Percentiles rank a stretch among this genome's conserved stretches.
phyloP scores from a whole-genome alignment of 2,797 vertebrate species.

The Poecilia picta region DNA sequence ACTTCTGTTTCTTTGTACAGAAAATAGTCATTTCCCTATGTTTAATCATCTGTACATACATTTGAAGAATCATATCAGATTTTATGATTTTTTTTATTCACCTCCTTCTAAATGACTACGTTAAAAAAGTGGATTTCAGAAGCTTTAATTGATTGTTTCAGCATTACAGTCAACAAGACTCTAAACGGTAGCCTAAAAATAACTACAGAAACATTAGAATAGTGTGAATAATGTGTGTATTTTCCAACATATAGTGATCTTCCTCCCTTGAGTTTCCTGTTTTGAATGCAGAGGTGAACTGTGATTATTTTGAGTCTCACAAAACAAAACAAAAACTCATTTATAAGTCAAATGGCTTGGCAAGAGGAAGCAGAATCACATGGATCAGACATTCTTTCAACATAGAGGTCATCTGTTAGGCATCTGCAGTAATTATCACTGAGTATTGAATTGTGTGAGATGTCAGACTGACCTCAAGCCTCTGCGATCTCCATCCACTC shows the following conservation, averaged over 20 bases:
- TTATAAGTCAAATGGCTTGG: constrained; percentile 14
- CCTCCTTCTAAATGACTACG: neutral
- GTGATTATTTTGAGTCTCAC: neutral
- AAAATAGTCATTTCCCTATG: neutral
- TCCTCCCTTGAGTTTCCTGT: neutral
- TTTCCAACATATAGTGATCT: neutral
- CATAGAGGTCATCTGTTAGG: constrained; percentile 52
- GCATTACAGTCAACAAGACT: neutral
- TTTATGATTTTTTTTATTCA: neutral
- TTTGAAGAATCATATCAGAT: neutral
- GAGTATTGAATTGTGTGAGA: constrained; percentile 23
- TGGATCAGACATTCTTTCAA: constrained; percentile 61
- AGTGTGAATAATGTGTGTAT: neutral
- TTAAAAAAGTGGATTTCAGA: neutral
- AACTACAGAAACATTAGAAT: neutral
- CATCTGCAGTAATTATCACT: constrained; percentile 17
- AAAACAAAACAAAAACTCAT: neutral
- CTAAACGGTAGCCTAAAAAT: neutral
- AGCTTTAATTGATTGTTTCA: neutral
- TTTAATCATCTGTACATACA: neutral
- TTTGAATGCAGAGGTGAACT: neutral
- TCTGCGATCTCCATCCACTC: constrained; percentile 19
- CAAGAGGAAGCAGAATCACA: neutral
- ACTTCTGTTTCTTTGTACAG: neutral
- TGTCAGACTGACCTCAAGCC: neutral